Base-by-base conservation (phyloP, 2,113 vertebrate genomes). In the Tylochromis polylepis region DNA sequence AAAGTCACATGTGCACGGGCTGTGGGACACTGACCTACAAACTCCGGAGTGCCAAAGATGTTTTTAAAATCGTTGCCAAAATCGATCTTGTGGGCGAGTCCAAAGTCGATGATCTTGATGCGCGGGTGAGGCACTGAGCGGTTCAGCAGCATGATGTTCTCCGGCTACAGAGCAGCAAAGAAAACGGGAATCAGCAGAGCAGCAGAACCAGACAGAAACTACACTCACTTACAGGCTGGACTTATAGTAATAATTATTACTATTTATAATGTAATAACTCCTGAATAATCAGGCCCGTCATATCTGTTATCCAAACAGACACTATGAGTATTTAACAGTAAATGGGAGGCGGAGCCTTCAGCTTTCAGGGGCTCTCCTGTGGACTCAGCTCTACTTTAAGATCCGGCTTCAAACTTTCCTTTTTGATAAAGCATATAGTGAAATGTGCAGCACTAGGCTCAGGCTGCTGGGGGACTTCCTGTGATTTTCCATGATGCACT, bases 1-100 rank as follows among this genome's bases (percentile, higher is more conserved):
- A 3, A 46, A 11, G 14, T 2, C 16, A 2, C 16, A 20, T 1
- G 41, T 49, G 9, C 24, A 75, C 27, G 11, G 11, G 22, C 43
- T 16, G 36, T 27, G 29, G 59, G 43, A 91, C 62, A 97, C 97
- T 97, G 91, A 99, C 99, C 98, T 86, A 99, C 99, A 96, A 99
- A 99, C 90, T 99, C 99, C 3, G 99, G 98, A 0, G 99, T 99
- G 84, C 99, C 99, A 8, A 99, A 99, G 90, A 99, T 99, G 95
- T 99, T 99, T 95, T 99, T 99, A 93, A 99, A 99, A 94, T 99
- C 99, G 93, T 98, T 99, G 93, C 98, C 97, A 86, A 98, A 99
- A 91, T 99, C 98, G 53, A 99, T 99, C 97, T 98, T 99, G 95
- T 99, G 99, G 4, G 99, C 98, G 94, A 99, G 95, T 57, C 98